Percentiles rank a stretch among this genome's conserved stretches.
These are phyloP conservation scores for Drosophila meridionalis DNA, from an alignment of 2,888 invertebrate genomes.

Conservation along the genomic window DNA sequence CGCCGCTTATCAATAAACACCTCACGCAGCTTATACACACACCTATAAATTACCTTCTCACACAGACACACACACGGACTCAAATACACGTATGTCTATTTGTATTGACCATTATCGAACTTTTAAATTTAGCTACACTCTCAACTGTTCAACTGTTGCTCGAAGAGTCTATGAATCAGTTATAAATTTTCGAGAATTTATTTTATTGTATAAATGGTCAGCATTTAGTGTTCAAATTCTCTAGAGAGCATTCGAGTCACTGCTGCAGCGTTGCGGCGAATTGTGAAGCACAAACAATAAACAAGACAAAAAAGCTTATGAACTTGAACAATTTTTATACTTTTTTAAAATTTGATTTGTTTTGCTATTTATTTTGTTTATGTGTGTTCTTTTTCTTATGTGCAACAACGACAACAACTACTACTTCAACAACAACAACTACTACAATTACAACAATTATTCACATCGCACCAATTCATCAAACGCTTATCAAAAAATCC, in stretches of 20 bases:
- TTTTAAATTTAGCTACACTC: constrained; percentile 58
- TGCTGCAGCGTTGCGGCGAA: constrained; percentile 46
- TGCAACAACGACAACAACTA: constrained; percentile 42
- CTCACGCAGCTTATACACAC: constrained; percentile 34
- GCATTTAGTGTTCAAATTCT: constrained; percentile 19
- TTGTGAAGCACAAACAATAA: constrained; percentile 66
- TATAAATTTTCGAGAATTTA: constrained; percentile 5
- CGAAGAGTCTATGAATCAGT: constrained; percentile 34
- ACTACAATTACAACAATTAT: constrained; percentile 48
- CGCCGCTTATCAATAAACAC: constrained; percentile 56
- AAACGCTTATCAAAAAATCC: constrained; percentile 77
- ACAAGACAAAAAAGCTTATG: constrained; percentile 16
- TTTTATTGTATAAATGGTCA: constrained; percentile 14
- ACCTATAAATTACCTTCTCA: constrained; percentile 15
- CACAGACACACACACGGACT: constrained; percentile 18
- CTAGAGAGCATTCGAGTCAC: constrained; percentile 11
- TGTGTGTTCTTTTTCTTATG: constrained; percentile 60
- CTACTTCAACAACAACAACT: constrained; percentile 24
- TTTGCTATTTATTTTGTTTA: constrained; percentile 57
- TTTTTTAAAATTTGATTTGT: constrained; percentile 56
- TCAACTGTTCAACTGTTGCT: constrained; percentile 25
- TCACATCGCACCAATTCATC: constrained; percentile 72
- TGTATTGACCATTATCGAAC: constrained; percentile 55
- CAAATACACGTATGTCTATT: constrained; percentile 20
- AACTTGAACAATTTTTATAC: constrained; percentile 18